Evolutionary conservation across 2,888 invertebrate species (phyloP).

Genomic region (Plagodis pulveraria): DNA sequence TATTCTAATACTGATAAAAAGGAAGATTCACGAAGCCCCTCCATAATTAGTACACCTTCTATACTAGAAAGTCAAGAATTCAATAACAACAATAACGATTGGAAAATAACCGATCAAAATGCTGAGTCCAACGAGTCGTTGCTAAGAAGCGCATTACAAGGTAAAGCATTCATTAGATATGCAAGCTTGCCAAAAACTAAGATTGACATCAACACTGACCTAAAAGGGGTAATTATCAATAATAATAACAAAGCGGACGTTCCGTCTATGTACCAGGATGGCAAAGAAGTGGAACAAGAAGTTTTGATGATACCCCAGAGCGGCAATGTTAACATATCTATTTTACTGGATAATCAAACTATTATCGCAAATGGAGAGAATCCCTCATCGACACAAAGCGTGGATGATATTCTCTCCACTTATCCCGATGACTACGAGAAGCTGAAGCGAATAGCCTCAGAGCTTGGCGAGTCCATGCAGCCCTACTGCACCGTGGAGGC

Average conservation of each 20-base stretch:
- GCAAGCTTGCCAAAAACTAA: constrained; percentile 83
- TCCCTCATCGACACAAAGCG: constrained; percentile 85
- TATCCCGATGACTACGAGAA: constrained; percentile 94
- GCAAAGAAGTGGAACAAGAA: constrained; percentile 66
- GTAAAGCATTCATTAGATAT: constrained; percentile 87
- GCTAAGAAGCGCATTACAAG: constrained; percentile 92
- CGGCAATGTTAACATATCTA: constrained; percentile 76
- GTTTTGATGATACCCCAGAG: constrained; percentile 73
- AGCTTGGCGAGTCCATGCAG: constrained; percentile 91
- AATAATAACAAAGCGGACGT: constrained; percentile 79
- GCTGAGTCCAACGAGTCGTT: constrained; percentile 89
- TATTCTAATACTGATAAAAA: constrained; percentile 71
- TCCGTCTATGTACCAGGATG: constrained; percentile 84
- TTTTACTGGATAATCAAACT: constrained; percentile 77
- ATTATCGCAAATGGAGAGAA: constrained; percentile 79
- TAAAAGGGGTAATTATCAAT: constrained; percentile 74
- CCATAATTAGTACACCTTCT: constrained; percentile 77
- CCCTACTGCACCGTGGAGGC: constrained; percentile 87
- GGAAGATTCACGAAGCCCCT: constrained; percentile 70
- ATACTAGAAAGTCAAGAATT: constrained; percentile 83
- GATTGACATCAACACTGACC: constrained; percentile 67
- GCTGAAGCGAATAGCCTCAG: constrained; percentile 92
- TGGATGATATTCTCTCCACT: constrained; percentile 88
- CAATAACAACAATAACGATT: constrained; percentile 92
- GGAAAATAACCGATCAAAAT: constrained; percentile 92